Percentiles rank a stretch among this genome's conserved stretches.
These are phyloP conservation scores for Petromus typicus DNA, from an alignment of 2,113 vertebrate species.

Conservation along the genomic window DNA sequence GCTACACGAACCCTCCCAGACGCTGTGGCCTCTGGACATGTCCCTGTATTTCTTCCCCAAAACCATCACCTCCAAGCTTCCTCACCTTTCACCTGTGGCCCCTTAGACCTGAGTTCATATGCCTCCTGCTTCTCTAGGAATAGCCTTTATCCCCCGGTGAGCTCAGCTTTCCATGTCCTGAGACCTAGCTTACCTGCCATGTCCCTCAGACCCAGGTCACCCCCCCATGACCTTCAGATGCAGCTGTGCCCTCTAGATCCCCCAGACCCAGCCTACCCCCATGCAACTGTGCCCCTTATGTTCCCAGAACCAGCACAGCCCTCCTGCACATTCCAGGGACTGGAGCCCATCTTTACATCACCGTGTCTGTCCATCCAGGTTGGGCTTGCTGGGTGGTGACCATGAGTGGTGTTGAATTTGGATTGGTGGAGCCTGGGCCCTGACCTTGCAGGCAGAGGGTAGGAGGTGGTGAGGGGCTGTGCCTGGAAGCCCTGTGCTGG, in stretches of 20 bases:
- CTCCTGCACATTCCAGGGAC: no score
- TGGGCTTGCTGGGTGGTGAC: background rate
- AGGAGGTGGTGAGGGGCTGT: background rate
- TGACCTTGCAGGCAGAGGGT: background rate
- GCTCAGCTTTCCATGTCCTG: background rate
- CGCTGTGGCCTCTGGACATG: background rate
- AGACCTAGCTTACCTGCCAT: background rate
- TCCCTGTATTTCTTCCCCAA: background rate
- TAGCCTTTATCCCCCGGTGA: background rate
- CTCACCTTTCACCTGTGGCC: no score
- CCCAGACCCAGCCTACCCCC: no score
- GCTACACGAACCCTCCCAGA: background rate
- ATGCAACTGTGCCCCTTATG: no score
- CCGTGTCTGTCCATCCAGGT: background rate
- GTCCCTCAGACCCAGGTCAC: background rate
- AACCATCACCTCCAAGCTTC: background rate
- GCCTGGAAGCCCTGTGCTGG: no score
- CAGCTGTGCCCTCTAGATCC: no score
- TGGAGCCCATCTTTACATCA: background rate
- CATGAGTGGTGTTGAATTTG: background rate
- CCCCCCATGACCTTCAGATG: background rate
- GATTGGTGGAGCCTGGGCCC: background rate
- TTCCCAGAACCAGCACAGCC: background rate
- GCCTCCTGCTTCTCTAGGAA: background rate
- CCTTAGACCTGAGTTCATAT: no score